Conservation (phyloP, 1,140 invertebrate genomes). For the Leptopilina clavipes region DNA sequence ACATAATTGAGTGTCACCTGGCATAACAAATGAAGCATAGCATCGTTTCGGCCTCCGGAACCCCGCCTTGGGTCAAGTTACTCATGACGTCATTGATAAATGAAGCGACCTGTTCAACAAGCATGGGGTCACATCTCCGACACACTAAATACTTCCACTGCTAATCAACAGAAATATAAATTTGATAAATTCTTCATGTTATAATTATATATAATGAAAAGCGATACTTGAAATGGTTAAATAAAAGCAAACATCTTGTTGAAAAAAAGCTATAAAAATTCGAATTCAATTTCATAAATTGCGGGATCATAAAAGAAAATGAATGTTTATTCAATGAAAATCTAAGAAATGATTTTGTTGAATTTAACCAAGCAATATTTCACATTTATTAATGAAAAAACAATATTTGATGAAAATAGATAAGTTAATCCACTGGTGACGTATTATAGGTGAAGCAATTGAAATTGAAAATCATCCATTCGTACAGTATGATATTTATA, state of each 20-base stretch:
- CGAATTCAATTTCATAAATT: no score
- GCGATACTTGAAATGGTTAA: no score
- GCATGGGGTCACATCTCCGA: constrained; percentile 53
- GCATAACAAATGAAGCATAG: constrained; percentile 65
- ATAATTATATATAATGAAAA: no score
- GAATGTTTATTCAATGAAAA: no score
- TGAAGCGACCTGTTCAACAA: constrained; percentile 67
- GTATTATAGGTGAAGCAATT: no score
- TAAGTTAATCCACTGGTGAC: neutral
- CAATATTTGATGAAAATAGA: neutral
- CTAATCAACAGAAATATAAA: constrained; percentile 14
- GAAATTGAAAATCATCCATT: neutral
- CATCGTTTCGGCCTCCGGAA: constrained; percentile 54
- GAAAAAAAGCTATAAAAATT: no score
- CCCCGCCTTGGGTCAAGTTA: constrained; percentile 61
- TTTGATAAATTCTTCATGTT: neutral
- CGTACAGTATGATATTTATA: neutral
- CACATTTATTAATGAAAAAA: no score
- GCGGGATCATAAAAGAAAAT: no score
- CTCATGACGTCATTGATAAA: constrained; percentile 66
- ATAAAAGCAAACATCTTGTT: no score
- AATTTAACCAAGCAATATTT: no score
- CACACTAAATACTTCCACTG: constrained; percentile 65
- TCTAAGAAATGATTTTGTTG: no score
- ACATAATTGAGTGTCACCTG: constrained; percentile 68